phyloP scores from a whole-genome alignment of 35 echinoderm and acorn worm genomes.

The Lytechinus variegatus region DNA sequence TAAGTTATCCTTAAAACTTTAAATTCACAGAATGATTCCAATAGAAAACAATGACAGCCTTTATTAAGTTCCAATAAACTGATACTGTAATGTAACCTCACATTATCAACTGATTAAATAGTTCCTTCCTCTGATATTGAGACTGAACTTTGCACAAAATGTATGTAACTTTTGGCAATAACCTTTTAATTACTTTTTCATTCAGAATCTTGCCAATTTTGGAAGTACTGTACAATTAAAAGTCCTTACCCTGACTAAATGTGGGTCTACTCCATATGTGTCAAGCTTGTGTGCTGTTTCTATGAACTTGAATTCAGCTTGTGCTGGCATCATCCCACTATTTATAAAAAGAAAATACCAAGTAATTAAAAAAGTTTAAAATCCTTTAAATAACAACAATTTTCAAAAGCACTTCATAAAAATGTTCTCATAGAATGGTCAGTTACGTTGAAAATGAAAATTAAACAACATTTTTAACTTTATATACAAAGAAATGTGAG shows the following conservation, averaged over 20 bases:
- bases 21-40: too few relatives aligned
- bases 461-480: too few relatives aligned
- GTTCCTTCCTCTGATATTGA: not conserved
- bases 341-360: not conserved
- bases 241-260: slow-evolving; percentile 69
- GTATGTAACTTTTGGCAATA: not conserved
- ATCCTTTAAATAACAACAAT: too few relatives aligned
- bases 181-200: not conserved
- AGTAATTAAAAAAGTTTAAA: not conserved
- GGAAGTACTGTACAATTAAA: not conserved
- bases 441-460: too few relatives aligned
- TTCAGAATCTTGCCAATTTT: not conserved
- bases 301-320: slow-evolving; percentile 75
- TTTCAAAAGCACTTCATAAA: too few relatives aligned
- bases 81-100: not conserved
- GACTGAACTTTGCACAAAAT: not conserved
- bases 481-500: too few relatives aligned
- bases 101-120: not conserved
- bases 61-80: too few relatives aligned
- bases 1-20: too few relatives aligned
- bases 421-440: too few relatives aligned
- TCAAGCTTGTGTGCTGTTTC: slow-evolving; percentile 61
- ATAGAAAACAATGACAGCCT: too few relatives aligned
- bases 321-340: slow-evolving; percentile 57
- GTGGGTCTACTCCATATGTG: slow-evolving; percentile 81